phyloP scores from a whole-genome alignment of 2,888 invertebrate genomes.

The Dryococelus australis region DNA sequence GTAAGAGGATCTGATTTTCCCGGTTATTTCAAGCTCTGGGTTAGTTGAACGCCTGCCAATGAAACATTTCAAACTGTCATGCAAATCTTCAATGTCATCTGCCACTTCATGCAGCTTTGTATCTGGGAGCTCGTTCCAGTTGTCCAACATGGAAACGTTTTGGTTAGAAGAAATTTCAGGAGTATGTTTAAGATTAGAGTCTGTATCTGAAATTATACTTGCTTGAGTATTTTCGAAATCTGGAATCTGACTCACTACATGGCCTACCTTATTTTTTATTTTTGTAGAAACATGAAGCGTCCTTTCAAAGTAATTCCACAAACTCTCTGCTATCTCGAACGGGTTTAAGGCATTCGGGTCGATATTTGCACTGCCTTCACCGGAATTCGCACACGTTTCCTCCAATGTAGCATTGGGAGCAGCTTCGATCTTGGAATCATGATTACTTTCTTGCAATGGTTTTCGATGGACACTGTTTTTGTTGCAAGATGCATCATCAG shows the following conservation, averaged over 20 bases:
- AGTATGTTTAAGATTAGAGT: not conserved
- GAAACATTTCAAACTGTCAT: not conserved
- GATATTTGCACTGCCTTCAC: not conserved
- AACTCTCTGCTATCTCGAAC: not conserved
- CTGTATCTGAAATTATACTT: not conserved
- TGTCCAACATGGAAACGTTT: not conserved
- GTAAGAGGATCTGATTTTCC: not conserved
- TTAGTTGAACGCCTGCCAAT: not conserved
- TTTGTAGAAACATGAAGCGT: not conserved
- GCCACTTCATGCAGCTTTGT: not conserved
- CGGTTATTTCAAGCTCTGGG: not conserved
- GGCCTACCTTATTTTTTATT: not conserved
- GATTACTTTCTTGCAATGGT: not conserved
- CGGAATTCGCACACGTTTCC: not conserved
- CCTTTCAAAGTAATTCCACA: not conserved
- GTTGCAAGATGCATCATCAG: not conserved
- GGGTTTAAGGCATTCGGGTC: not conserved
- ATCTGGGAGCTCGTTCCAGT: not conserved
- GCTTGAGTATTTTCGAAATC: not conserved
- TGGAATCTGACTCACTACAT: not conserved
- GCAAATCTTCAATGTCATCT: not conserved
- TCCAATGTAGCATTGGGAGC: not conserved
- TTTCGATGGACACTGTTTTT: not conserved
- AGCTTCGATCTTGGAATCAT: not conserved
- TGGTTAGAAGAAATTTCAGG: not conserved